Conservation (phyloP, 2,888 invertebrate species). For the Cremastobaeus sp. region DNA sequence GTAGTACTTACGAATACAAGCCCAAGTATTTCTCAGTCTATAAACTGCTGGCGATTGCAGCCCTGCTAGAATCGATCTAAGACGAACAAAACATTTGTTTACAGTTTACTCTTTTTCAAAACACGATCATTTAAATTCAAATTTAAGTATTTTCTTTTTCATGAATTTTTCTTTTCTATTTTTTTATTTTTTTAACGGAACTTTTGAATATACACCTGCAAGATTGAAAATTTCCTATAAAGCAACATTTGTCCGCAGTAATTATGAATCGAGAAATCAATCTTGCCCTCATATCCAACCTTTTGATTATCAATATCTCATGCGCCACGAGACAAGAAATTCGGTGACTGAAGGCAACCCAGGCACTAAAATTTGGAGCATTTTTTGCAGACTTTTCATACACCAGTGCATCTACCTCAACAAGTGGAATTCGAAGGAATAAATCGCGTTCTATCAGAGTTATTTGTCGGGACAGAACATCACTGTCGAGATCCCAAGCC, state of each 20-base stretch:
- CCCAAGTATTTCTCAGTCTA: constrained; percentile 79
- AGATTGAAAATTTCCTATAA: constrained; percentile 80
- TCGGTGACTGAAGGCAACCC: constrained; percentile 80
- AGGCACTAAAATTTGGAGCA: constrained; percentile 79
- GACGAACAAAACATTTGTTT: too few species aligned
- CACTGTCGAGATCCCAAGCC: constrained; percentile 81
- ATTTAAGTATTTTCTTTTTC: too few species aligned
- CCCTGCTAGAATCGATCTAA: constrained; percentile 79
- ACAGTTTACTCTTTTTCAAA: too few species aligned
- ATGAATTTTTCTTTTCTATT: too few species aligned
- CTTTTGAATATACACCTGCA: constrained; percentile 66
- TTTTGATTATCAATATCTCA: constrained; percentile 77
- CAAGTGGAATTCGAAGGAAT: constrained; percentile 78
- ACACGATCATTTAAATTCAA: too few species aligned
- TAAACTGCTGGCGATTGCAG: constrained; percentile 80
- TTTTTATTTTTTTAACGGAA: too few species aligned
- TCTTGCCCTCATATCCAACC: constrained; percentile 78
- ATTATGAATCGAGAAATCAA: constrained; percentile 80
- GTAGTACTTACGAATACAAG: constrained; percentile 79
- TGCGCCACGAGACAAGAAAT: constrained; percentile 79
- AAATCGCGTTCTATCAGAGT: constrained; percentile 80
- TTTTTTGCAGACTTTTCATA: constrained; percentile 78
- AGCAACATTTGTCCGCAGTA: constrained; percentile 80
- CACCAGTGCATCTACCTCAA: constrained; percentile 78
- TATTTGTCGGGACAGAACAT: constrained; percentile 79